Conservation (phyloP, 2,888 invertebrate genomes). For the Dicycla oo region DNA sequence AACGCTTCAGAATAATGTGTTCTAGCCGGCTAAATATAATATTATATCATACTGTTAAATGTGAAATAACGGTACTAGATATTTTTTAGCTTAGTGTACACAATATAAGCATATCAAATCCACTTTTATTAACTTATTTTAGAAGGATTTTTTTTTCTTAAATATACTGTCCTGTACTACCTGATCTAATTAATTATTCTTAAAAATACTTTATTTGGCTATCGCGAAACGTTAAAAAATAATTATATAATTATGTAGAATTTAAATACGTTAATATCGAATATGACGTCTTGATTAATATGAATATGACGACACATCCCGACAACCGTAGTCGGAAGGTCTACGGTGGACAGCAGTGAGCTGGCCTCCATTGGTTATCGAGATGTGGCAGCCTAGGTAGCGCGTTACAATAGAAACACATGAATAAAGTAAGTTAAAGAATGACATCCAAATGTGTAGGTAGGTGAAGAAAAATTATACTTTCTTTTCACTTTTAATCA, state of each 20-base stretch:
- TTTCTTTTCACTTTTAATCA: too few species aligned
- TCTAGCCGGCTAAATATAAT: background rate
- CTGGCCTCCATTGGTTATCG: too few species aligned
- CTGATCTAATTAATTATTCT: background rate
- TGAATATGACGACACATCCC: too few species aligned
- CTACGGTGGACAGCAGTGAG: too few species aligned
- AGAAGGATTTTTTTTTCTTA: background rate
- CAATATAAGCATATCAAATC: background rate
- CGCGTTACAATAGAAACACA: too few species aligned
- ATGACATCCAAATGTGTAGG: too few species aligned
- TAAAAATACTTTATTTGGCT: background rate
- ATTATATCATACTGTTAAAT: conserved; percentile 26
- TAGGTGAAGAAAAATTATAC: too few species aligned
- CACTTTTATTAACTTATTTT: too few species aligned
- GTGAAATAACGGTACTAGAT: conserved; percentile 22
- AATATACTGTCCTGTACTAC: too few species aligned
- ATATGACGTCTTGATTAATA: background rate
- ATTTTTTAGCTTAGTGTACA: conserved; percentile 15
- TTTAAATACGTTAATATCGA: background rate
- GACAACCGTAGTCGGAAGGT: too few species aligned
- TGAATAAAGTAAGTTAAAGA: too few species aligned
- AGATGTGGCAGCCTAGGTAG: too few species aligned
- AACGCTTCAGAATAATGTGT: conserved; percentile 14
- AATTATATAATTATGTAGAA: background rate
- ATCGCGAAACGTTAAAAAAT: background rate